Percentiles rank a stretch among this genome's conserved stretches.
Conservation (phyloP, 2,888 invertebrate species). For the Macaria notata region DNA sequence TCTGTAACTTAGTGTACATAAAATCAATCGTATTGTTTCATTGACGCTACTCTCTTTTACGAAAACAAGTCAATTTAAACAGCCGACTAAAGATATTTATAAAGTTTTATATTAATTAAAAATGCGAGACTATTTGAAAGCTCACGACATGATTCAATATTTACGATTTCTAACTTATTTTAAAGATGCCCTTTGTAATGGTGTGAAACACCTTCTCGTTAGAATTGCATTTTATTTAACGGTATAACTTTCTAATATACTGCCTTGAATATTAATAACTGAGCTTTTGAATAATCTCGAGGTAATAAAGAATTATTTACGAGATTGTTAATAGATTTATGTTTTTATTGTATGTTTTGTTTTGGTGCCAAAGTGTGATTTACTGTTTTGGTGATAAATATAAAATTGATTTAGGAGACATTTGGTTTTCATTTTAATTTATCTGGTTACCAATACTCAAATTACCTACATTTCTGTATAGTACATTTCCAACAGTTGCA, state of each 20-base stretch:
- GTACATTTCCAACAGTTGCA: no score
- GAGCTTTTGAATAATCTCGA: constrained; percentile 5
- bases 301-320: background rate
- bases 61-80: constrained; percentile 66
- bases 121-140: constrained; percentile 2
- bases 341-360: constrained; percentile 46
- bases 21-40: constrained; percentile 26
- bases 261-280: no score
- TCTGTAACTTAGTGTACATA: constrained; percentile 25
- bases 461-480: no score
- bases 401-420: constrained; percentile 49
- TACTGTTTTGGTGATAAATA: constrained; percentile 60
- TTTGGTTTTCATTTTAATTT: constrained; percentile 5
- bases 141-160: constrained; percentile 33
- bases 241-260: no score
- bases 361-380: constrained; percentile 66
- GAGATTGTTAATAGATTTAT: constrained; percentile 31
- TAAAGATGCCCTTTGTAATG: no score
- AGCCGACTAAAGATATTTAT: constrained; percentile 20
- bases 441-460: no score
- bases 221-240: no score
- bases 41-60: constrained; percentile 40
- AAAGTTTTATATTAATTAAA: constrained; percentile 5
- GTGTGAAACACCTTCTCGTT: no score
- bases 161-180: no score